Evolutionary conservation across 2,113 vertebrate species (phyloP).

Genomic region (Ploceus nigricollis): DNA sequence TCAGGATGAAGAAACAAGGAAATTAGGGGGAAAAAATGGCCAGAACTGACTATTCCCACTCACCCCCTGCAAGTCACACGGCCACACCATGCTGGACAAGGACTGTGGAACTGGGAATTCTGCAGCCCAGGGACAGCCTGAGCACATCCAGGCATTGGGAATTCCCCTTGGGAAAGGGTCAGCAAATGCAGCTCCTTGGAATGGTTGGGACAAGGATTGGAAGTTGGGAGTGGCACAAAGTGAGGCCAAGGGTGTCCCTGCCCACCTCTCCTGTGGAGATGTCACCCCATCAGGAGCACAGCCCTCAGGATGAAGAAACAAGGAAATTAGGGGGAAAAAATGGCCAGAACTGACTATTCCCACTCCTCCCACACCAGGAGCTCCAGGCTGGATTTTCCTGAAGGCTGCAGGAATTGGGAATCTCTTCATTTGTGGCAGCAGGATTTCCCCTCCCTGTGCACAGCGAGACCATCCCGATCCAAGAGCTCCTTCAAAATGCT

Average conservation of each 20-base stretch:
- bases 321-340: accelerated
- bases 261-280: neutral
- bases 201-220: accelerated
- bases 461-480: neutral
- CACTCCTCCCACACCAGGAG: neutral
- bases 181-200: neutral
- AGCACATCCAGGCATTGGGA: neutral
- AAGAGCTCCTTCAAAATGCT: neutral
- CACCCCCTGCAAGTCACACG: too few relatives aligned
- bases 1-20: neutral
- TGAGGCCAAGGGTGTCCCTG: neutral
- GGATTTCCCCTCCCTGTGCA: neutral
- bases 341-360: neutral
- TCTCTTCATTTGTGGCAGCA: neutral
- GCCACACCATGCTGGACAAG: neutral
- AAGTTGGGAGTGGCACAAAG: neutral
- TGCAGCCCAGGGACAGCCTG: neutral
- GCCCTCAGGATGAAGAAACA: neutral
- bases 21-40: accelerated
- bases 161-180: neutral
- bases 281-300: neutral
- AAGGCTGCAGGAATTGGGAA: neutral
- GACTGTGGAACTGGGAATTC: neutral
- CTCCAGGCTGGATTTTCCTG: neutral
- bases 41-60: neutral